These are phyloP conservation scores for Metellina segmentata DNA, from an alignment of 2,888 invertebrate species.

Conservation along the genomic window DNA sequence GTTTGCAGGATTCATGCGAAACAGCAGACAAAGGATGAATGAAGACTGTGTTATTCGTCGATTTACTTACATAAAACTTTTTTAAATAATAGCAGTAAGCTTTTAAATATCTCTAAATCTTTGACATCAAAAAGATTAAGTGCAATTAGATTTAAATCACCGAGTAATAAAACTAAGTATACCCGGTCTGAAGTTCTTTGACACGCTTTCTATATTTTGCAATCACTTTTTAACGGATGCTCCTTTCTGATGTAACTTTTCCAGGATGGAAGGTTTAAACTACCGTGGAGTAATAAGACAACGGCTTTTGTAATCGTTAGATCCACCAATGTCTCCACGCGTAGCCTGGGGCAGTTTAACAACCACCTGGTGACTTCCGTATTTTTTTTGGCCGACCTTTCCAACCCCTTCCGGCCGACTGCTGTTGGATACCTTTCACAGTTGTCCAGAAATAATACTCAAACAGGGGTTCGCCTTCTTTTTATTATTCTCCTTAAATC, in stretches of 20 bases:
- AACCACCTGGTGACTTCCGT: slow-evolving; percentile 67
- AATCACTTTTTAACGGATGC: slow-evolving; percentile 31
- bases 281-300: slow-evolving; percentile 18
- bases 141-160: too few species aligned
- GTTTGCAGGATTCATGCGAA: not conserved
- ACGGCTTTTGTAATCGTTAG: slow-evolving; percentile 56
- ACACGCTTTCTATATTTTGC: slow-evolving; percentile 21
- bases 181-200: slow-evolving; percentile 29
- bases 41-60: not conserved
- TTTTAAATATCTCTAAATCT: too few species aligned
- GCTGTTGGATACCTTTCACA: slow-evolving; percentile 11
- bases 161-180: not conserved
- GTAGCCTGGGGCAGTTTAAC: slow-evolving; percentile 53
- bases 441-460: not conserved
- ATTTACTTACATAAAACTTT: not conserved
- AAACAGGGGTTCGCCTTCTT: not conserved
- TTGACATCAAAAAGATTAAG: too few species aligned
- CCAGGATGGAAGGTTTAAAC: slow-evolving; percentile 15
- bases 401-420: slow-evolving; percentile 66
- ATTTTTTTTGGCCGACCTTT: slow-evolving; percentile 26
- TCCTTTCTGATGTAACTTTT: not conserved
- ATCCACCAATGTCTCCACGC: slow-evolving; percentile 50
- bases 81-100: too few species aligned
- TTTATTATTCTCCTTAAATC: slow-evolving; percentile 7
- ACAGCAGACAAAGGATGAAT: not conserved